Base-by-base conservation (phyloP, 2,797 vertebrate genomes). In the Botia kubotai region DNA sequence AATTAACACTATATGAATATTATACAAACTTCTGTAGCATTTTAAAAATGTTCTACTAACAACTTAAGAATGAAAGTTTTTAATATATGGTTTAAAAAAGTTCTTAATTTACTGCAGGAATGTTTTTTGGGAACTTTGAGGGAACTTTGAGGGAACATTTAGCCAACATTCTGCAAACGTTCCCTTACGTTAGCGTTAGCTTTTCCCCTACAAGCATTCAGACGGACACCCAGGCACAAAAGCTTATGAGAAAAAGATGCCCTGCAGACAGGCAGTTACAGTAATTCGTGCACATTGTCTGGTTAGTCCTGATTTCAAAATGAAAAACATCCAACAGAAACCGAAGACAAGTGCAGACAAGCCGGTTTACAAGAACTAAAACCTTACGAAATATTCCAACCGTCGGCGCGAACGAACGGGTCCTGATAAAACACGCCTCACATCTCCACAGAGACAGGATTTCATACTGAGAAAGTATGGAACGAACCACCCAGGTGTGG, bases 291-390 rank as follows among this genome's bases (percentile, higher is more conserved):
- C 17, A 43, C 65, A 52, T 36, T 39, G 13, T 80, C 82, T 76
- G 77, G 82, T 86, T 78, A 50, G 46, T 82, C 82, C 77, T 82
- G 85, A 75, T 84, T 70, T 73, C 11, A 12, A 75, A 23, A 79
- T 8, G 33, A 66, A 62, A 79, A 62, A 65, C 57, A 62, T 33
- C 21, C 58, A 75, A 86, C 65, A 75, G 74, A 13, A 66, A 71
- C 57, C 23, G 4, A 12, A 19, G 33, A 78, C 85, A 57, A 82
- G 85, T 46, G 23, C 16, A 5, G 58, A 78, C 85, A 84, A 13
- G 85, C 66, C 60, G 57, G 2, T 23, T 58, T 69, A 68, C 16
- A 46, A 13, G 10, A 29, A 29, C 39, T 77, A 17, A 70, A 58
- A 36, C 67, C 58, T 71, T 79, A 70, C 7, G 76, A 46, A 72